Percentiles rank a stretch among this genome's conserved stretches.
Evolutionary conservation across 1,140 invertebrate species (phyloP).

Genomic region (Drosophila truncata): DNA sequence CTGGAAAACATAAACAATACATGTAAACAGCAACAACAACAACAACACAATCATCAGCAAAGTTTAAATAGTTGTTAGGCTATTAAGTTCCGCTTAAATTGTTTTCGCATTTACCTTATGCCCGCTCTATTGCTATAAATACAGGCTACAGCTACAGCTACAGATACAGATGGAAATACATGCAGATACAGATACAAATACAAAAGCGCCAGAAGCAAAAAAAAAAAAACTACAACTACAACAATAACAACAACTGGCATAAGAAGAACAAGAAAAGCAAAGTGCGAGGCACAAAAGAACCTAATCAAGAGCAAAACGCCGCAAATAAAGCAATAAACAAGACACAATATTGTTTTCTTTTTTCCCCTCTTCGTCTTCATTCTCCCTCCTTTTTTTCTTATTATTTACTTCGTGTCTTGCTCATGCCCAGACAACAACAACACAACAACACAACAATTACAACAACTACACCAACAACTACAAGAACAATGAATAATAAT

Average conservation of each 20-base stretch:
- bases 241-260: slow-evolving; percentile 28
- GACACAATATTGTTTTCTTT: slow-evolving; percentile 76
- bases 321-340: slow-evolving; percentile 84
- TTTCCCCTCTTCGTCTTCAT: background rate
- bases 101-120: slow-evolving; percentile 76
- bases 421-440: slow-evolving; percentile 19
- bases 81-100: slow-evolving; percentile 82
- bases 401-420: slow-evolving; percentile 27
- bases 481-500: slow-evolving; percentile 33
- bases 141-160: slow-evolving; percentile 12
- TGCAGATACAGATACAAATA: slow-evolving; percentile 22
- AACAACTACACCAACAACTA: background rate
- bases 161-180: slow-evolving; percentile 36
- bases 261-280: slow-evolving; percentile 54
- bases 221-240: slow-evolving; percentile 20
- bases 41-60: slow-evolving; percentile 38
- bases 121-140: slow-evolving; percentile 26
- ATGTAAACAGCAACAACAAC: slow-evolving; percentile 16
- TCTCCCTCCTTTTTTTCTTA: background rate
- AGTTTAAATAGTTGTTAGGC: slow-evolving; percentile 77
- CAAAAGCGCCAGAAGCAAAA: slow-evolving; percentile 54
- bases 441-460: slow-evolving; percentile 11
- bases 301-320: slow-evolving; percentile 81
- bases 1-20: slow-evolving; percentile 54
- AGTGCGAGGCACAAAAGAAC: slow-evolving; percentile 78